Evolutionary conservation across 2,888 invertebrate species (phyloP).

Genomic region (Azorinus chamasolen): DNA sequence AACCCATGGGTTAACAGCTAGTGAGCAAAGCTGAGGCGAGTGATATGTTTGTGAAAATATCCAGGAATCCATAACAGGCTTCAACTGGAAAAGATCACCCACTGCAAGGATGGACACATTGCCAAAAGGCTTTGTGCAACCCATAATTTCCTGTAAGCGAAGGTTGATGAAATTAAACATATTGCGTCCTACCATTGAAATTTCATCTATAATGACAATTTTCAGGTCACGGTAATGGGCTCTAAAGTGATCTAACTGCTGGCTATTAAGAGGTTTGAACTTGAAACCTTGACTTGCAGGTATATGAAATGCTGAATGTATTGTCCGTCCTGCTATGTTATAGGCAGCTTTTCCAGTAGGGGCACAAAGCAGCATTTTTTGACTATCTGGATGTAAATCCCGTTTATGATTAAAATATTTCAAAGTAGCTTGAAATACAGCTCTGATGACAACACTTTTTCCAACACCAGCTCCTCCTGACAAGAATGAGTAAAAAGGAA

Average conservation of each 20-base stretch:
- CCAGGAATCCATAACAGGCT: conserved; percentile 60
- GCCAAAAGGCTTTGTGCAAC: conserved; percentile 21
- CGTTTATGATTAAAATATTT: conserved; percentile 16
- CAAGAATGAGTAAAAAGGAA: conserved; percentile 35
- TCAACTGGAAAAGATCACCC: conserved; percentile 44
- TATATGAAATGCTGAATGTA: conserved; percentile 55
- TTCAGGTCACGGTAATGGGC: conserved; percentile 15
- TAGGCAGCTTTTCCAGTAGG: conserved; percentile 65
- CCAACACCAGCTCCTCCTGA: conserved; percentile 41
- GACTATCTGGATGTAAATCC: conserved; percentile 13
- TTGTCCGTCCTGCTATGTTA: conserved; percentile 56
- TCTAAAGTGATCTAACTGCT: conserved; percentile 45
- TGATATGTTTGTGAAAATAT: conserved; percentile 44
- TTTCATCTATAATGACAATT: conserved; percentile 56
- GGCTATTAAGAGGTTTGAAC: conserved; percentile 53
- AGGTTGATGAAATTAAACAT: conserved; percentile 64
- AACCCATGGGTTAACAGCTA: conserved; percentile 28
- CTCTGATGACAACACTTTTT: conserved; percentile 21
- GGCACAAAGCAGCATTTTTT: conserved; percentile 26
- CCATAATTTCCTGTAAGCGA: conserved; percentile 47
- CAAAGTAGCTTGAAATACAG: conserved; percentile 20
- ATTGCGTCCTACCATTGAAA: conserved; percentile 61
- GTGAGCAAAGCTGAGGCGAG: background rate
- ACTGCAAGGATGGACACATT: conserved; percentile 19
- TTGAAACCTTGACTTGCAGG: conserved; percentile 44